Percentiles rank a stretch among this genome's conserved stretches.
These are phyloP conservation scores for Eupleurogrammus muticus DNA, from an alignment of 2,797 vertebrate genomes.

Conservation along the genomic window DNA sequence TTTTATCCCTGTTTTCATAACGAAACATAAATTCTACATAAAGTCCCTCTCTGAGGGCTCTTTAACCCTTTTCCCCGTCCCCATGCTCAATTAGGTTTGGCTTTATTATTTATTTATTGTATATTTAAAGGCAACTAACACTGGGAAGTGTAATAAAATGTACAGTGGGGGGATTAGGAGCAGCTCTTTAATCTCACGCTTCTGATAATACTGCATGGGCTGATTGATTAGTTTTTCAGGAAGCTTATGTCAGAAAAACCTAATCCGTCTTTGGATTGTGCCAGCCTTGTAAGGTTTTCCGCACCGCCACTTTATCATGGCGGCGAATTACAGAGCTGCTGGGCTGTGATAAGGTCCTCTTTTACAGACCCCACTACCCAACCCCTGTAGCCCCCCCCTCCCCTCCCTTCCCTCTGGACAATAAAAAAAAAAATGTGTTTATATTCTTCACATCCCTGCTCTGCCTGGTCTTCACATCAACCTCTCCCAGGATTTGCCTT, in stretches of 20 bases:
- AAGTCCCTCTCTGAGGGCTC: conserved; percentile 76
- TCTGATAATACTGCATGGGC: conserved; percentile 90
- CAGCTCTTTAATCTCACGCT: conserved; percentile 88
- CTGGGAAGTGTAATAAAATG: conserved; percentile 88
- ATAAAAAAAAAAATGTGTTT: conserved; percentile 88
- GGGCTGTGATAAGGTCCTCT: conserved; percentile 93
- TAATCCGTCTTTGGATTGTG: conserved; percentile 96
- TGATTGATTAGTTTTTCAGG: conserved; percentile 98
- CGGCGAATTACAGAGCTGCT: conserved; percentile 94
- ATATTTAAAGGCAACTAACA: conserved; percentile 81
- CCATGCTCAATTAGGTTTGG: conserved; percentile 79
- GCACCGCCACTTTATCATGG: conserved; percentile 92
- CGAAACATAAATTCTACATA: conserved; percentile 77
- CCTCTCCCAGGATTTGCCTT: conserved; percentile 81
- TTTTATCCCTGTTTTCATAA: conserved; percentile 75
- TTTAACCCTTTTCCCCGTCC: conserved; percentile 73
- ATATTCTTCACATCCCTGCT: conserved; percentile 87
- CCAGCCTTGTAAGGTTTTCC: conserved; percentile 92
- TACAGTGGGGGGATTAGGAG: conserved; percentile 91
- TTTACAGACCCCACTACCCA: conserved; percentile 80
- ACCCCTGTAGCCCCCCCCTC: conserved; percentile 65
- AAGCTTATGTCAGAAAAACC: conserved; percentile 97
- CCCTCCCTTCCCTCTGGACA: conserved; percentile 81
- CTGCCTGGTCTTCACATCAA: conserved; percentile 85
- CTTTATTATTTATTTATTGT: conserved; percentile 85